Percentiles rank a stretch among this genome's conserved stretches.
Conservation (phyloP, 2,888 invertebrate species). For the Chaetogeoica ovagalla region DNA sequence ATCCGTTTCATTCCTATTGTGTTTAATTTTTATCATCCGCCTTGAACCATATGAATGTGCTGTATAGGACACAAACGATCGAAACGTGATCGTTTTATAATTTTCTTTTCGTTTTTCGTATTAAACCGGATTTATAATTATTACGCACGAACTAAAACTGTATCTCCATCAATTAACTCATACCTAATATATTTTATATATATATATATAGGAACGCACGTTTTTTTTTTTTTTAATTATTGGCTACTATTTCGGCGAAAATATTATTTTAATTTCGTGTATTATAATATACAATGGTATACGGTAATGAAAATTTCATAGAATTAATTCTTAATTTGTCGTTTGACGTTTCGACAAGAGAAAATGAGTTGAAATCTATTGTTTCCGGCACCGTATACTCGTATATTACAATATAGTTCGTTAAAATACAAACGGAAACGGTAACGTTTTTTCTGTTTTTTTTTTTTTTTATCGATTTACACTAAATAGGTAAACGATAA, state of each 20-base stretch:
- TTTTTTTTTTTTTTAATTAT: too few species aligned
- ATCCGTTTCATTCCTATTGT: conserved; percentile 19
- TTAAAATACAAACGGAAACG: not conserved
- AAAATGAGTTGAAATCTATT: too few species aligned
- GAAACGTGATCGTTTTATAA: conserved; percentile 5
- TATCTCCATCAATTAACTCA: not conserved
- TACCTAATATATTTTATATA: not conserved
- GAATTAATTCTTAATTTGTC: too few species aligned
- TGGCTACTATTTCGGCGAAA: too few species aligned
- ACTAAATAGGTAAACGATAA: too few species aligned
- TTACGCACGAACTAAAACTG: not conserved
- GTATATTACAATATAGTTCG: not conserved
- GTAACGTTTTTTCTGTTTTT: not conserved
- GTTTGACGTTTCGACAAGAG: too few species aligned
- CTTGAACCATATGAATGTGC: conserved; percentile 15
- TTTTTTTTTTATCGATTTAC: too few species aligned
- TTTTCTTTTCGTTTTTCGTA: not conserved
- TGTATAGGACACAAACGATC: not conserved
- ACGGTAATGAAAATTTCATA: too few species aligned
- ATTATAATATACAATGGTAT: too few species aligned
- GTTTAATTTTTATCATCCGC: conserved; percentile 9
- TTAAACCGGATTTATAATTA: conserved; percentile 4
- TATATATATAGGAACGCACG: too few species aligned
- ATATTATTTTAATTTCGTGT: too few species aligned
- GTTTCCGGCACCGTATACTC: too few species aligned